These are phyloP conservation scores for Drosophila mimetica DNA, from an alignment of 2,888 invertebrate genomes.

Conservation along the genomic window DNA sequence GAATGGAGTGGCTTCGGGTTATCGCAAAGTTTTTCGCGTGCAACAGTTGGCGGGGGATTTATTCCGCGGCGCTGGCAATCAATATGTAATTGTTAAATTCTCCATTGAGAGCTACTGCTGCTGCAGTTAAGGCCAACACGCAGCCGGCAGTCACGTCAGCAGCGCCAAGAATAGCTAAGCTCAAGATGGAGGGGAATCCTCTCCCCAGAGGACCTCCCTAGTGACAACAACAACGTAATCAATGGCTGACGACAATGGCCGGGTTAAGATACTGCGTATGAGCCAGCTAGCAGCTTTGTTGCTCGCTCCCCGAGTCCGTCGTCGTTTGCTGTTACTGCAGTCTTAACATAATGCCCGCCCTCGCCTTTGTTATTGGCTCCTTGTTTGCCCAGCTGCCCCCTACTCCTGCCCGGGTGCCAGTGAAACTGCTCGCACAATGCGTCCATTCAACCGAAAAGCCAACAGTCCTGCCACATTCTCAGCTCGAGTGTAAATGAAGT, in stretches of 20 bases:
- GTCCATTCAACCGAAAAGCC: slow-evolving; percentile 76
- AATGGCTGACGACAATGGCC: slow-evolving; percentile 60
- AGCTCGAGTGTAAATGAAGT: slow-evolving; percentile 55
- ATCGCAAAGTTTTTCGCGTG: slow-evolving; percentile 50
- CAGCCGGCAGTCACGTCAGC: slow-evolving; percentile 32
- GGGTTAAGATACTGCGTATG: slow-evolving; percentile 60
- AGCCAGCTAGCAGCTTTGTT: slow-evolving; percentile 35
- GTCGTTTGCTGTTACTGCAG: slow-evolving; percentile 24
- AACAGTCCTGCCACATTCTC: slow-evolving; percentile 53
- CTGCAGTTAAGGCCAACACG: slow-evolving; percentile 46
- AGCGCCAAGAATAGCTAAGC: slow-evolving; percentile 24
- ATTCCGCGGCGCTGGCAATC: slow-evolving; percentile 61
- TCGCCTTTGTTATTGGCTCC: slow-evolving; percentile 61
- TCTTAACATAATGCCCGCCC: slow-evolving; percentile 43
- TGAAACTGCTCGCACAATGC: slow-evolving; percentile 50
- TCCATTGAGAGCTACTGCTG: slow-evolving; percentile 37
- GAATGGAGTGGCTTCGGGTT: slow-evolving; percentile 24
- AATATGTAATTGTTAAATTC: slow-evolving; percentile 77
- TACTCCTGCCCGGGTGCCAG: neutral
- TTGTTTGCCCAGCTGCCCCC: slow-evolving; percentile 58
- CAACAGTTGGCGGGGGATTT: slow-evolving; percentile 72
- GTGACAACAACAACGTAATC: slow-evolving; percentile 63
- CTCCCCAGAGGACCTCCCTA: no score
- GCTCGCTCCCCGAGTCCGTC: slow-evolving; percentile 3
- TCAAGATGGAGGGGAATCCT: no score